Conservation (phyloP, 1,140 invertebrate genomes). For the Brachionus manjavacas region DNA sequence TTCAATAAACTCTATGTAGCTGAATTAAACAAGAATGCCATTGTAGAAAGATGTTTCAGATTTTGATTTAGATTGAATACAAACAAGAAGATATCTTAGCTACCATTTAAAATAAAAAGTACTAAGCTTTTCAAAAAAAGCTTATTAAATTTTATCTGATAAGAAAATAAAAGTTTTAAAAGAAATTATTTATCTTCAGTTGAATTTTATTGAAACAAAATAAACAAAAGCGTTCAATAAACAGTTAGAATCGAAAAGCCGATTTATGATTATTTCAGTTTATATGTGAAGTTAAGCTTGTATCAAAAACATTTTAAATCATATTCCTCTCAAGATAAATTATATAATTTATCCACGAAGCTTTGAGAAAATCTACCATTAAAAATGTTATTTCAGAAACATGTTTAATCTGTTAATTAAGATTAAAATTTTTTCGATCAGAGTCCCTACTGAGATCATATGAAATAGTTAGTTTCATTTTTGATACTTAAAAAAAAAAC, state of each 20-base stretch:
- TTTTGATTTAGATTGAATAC: conserved; percentile 2
- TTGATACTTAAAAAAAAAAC: neutral
- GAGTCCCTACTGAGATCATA: neutral
- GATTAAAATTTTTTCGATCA: neutral
- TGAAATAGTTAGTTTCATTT: neutral
- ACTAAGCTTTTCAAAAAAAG: neutral
- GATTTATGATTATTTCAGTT: conserved; percentile 4
- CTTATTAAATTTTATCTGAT: conserved; percentile 16
- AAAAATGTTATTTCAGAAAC: neutral
- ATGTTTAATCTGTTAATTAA: neutral
- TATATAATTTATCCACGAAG: neutral
- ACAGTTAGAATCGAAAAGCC: conserved; percentile 20
- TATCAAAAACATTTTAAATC: neutral
- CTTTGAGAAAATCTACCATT: neutral
- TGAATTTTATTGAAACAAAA: conserved; percentile 11
- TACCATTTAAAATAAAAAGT: neutral
- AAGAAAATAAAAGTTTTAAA: neutral
- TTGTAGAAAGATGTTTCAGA: neutral
- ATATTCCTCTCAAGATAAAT: neutral
- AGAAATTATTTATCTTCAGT: neutral
- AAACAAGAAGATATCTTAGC: neutral
- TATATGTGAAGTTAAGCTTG: neutral
- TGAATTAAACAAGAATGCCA: neutral
- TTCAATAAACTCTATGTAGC: neutral
- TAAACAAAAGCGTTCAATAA: conserved; percentile 22